phyloP scores from a whole-genome alignment of 92 coral and sea anemone genomes.

The Phymanthus crucifer region DNA sequence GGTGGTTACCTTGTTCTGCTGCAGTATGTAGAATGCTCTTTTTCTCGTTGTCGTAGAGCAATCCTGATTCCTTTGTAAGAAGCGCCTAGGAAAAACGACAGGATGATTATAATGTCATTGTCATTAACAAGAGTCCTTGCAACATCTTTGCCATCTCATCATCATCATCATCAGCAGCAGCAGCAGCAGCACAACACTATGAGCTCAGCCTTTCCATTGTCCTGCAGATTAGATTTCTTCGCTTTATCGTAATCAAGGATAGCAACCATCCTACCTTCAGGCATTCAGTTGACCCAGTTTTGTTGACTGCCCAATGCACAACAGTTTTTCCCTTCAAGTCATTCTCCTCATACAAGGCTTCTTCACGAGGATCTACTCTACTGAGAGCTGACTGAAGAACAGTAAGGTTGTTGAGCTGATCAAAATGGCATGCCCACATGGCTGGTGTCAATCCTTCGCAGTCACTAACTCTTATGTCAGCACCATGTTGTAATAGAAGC shows the following conservation, averaged over 20 bases:
- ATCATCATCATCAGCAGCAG: background rate
- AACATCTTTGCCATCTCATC: background rate
- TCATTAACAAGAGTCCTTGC: background rate
- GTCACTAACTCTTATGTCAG: slow-evolving; percentile 64
- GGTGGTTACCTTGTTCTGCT: slow-evolving; percentile 80
- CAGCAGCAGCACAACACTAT: background rate
- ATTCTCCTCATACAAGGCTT: slow-evolving; percentile 78
- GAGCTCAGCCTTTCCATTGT: too few relatives aligned
- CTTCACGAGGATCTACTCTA: slow-evolving; percentile 81
- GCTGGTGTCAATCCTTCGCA: slow-evolving; percentile 87
- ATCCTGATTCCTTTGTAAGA: slow-evolving; percentile 57
- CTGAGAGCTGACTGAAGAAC: slow-evolving; percentile 65
- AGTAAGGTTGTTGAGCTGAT: slow-evolving; percentile 66
- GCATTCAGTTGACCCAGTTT: slow-evolving; percentile 66
- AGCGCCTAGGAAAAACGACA: slow-evolving; percentile 50
- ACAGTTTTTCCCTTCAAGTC: slow-evolving; percentile 80
- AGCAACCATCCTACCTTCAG: slow-evolving; percentile 52
- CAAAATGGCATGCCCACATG: slow-evolving; percentile 99
- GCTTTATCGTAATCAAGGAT: background rate
- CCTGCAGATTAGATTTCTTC: background rate
- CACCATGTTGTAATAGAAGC: slow-evolving; percentile 87
- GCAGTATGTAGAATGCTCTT: slow-evolving; percentile 83
- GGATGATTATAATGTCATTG: background rate
- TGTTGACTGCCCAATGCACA: slow-evolving; percentile 91
- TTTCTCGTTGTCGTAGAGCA: slow-evolving; percentile 70